Evolutionary conservation across 2,797 vertebrate species (phyloP), one percentile per base, ranked within the genome.

Genomic region (Pangasius krempfi): DNA sequence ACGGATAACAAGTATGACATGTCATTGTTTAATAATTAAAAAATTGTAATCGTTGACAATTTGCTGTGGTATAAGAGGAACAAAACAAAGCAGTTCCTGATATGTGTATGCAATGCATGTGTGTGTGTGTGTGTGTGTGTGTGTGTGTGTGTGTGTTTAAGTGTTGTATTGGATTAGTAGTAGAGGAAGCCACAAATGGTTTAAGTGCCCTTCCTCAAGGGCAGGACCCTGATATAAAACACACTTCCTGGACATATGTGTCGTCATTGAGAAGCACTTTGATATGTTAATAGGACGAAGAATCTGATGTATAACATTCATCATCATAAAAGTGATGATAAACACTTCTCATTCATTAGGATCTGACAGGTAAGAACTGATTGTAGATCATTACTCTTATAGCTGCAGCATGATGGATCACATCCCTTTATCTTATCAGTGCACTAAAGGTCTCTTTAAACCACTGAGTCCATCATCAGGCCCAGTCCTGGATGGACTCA

Each of bases 301-400:
- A 13, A 56, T 27, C 40, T 60, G 13, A 25, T n/a, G 16, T 37
- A 6, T 58, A 33, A 44, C 25, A 82, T 82, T 81, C 18, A 33
- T 64, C 37, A 37, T 58, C 27, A 33, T 52, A 73, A 66, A 85
- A 30, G 62, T 79, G 40, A 88, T 33, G 88, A 60, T 58, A 66
- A 85, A 84, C 22, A 64, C 37, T 66, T 87, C 47, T 50, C 52
- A 27, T 75, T 84, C 81, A 88, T 88, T 62, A 81, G 30, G 64
- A 73, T 22, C 30, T 50, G 37, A 50, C 64, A 56, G 62, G 27
- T 66, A 50, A 52, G 60, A 72, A 54, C 37, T 73, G 64, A 62
- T n/a, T 54, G 58, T 84, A 44, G 22, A 66, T 85, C 44, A 66
- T 52, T 52, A 54, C 22, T 78, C 58, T 56, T n/a, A 5, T 14